phyloP scores from a whole-genome alignment of 2,888 invertebrate species.

The Melieria omissa region DNA sequence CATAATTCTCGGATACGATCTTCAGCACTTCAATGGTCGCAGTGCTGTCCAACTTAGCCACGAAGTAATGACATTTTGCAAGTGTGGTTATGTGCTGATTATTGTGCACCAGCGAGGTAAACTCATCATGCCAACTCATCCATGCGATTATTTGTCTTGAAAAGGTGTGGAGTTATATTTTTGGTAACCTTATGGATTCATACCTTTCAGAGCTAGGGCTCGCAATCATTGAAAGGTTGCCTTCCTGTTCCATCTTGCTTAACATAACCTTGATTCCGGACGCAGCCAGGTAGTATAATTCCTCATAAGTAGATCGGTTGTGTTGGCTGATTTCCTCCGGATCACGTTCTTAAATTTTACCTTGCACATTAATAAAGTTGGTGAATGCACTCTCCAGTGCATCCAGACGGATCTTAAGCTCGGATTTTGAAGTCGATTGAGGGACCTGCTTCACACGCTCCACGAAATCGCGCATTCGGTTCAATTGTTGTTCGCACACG shows the following conservation, averaged over 20 bases:
- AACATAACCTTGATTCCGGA: constrained; percentile 30
- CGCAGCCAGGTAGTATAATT: constrained; percentile 34
- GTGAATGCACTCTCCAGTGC: constrained; percentile 33
- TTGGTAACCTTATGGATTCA: constrained; percentile 36
- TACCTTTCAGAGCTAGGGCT: constrained; percentile 29
- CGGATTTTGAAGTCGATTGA: constrained; percentile 12
- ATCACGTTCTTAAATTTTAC: constrained; percentile 38
- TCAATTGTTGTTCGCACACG: constrained; percentile 32
- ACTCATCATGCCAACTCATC: constrained; percentile 39
- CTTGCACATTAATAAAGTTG: constrained; percentile 24
- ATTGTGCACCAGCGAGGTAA: constrained; percentile 33
- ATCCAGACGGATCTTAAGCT: constrained; percentile 33
- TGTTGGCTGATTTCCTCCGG: constrained; percentile 33
- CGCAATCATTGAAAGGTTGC: neutral
- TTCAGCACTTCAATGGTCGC: constrained; percentile 34
- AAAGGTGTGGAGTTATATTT: constrained; percentile 38
- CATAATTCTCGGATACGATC: constrained; percentile 37
- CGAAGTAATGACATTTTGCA: constrained; percentile 35
- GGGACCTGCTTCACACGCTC: constrained; percentile 6
- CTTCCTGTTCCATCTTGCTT: constrained; percentile 18
- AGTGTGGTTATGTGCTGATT: constrained; percentile 32
- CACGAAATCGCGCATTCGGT: constrained; percentile 21
- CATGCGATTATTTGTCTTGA: constrained; percentile 38
- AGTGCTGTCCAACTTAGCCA: constrained; percentile 17
- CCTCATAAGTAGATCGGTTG: constrained; percentile 33